Base-by-base conservation (phyloP, 2,888 invertebrate species). In the Electrophaes corylata region DNA sequence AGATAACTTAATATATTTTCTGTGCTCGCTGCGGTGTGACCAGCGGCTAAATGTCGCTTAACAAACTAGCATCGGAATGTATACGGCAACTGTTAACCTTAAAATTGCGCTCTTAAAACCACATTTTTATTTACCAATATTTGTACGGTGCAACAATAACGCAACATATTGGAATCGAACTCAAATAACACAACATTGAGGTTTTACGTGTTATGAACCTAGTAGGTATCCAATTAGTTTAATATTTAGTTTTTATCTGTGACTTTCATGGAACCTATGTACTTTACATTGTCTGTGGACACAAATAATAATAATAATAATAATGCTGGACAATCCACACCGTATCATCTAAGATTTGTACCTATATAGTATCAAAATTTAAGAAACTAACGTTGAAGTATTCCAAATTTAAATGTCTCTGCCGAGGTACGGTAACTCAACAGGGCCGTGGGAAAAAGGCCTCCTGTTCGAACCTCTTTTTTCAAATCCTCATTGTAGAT, bases 381-480 rank as follows among this genome's bases (percentile, higher is more conserved):
- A 29, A 19, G 31, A 41, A 40, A 31, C 16, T 19, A 46, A 43
- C 19, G 26, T 6, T 37, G 16, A 47, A 40, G 33, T 50, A 51
- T 60, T 83, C 77, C 67, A 83, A 81, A 79, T 76, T 82, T 76
- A 78, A 86, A 86, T 64, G 64, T 66, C 61, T 63, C 61, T 31
- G 19, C 37, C 20, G 41, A 40, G 54, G 82, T 81, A 81, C 45
- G 53, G 53, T 46, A 55, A 55, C 55, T 83, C 83, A 81, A 81
- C 83, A 79, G 79, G 83, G 86, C 80, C 91, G 91, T 91, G 91
- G 91, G 91, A 91, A 91, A 88, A 88, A 86, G 83, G 90, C 90
- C 91, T 90, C 80, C 91, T 90, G 90, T 86, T 88, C 83, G 76
- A 78, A 81, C 78, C 81, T 84, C 83, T 84, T 88, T 88, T 87